Evolutionary conservation across 2,888 invertebrate genomes (phyloP).

Genomic region (Hypena proboscidalis): DNA sequence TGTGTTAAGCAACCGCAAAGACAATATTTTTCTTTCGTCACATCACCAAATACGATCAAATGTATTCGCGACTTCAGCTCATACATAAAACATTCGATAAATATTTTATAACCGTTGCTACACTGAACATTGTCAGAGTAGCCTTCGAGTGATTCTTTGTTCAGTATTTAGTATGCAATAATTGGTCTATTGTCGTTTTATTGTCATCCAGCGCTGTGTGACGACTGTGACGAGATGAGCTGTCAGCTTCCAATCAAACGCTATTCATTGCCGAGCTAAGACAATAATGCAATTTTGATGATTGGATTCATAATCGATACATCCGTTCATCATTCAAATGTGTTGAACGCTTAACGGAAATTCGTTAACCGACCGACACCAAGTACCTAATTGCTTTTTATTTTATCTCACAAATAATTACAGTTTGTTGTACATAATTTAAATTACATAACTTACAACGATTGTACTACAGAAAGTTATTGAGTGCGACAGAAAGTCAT

Average conservation of each 20-base stretch:
- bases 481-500: constrained; percentile 54
- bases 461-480: constrained; percentile 44
- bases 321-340: constrained; percentile 10
- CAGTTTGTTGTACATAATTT: constrained; percentile 29
- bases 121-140: constrained; percentile 49
- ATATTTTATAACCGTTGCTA: constrained; percentile 41
- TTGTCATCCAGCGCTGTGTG: too few species aligned
- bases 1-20: constrained; percentile 57
- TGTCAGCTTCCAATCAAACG: constrained; percentile 21
- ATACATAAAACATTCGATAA: constrained; percentile 52
- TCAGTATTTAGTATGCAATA: constrained; percentile 63
- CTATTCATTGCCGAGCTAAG: constrained; percentile 2
- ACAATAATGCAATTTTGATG: constrained; percentile 24
- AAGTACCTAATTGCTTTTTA: constrained; percentile 38
- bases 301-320: constrained; percentile 14
- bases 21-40: constrained; percentile 70
- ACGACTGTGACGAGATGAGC: constrained; percentile 29
- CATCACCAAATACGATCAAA: constrained; percentile 65
- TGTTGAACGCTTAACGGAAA: constrained; percentile 32
- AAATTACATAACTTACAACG: constrained; percentile 33
- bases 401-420: constrained; percentile 35
- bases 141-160: constrained; percentile 64
- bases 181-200: constrained; percentile 69
- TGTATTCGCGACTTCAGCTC: constrained; percentile 56
- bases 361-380: constrained; percentile 22